Percentiles rank a stretch among this genome's conserved stretches.
These are phyloP conservation scores for Mamestra configurata DNA, from an alignment of 1,140 invertebrate species.

Conservation along the genomic window DNA sequence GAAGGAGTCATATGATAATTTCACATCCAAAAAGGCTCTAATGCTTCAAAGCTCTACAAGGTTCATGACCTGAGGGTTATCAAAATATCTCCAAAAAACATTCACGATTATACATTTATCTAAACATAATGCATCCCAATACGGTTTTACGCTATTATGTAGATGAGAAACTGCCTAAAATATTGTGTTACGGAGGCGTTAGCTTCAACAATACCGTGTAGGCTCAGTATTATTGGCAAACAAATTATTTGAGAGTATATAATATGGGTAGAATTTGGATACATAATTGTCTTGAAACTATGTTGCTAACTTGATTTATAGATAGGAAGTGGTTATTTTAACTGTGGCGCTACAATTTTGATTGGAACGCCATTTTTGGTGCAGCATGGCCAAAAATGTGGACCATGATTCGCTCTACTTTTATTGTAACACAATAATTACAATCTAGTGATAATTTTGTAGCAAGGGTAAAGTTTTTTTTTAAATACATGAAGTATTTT, in stretches of 20 bases:
- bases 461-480: no score
- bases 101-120: not conserved
- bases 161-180: constrained; percentile 23
- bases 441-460: no score
- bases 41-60: no score
- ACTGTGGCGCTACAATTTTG: constrained; percentile 21
- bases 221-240: constrained; percentile 9
- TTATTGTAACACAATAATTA: no score
- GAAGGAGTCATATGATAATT: no score
- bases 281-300: constrained; percentile 21
- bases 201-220: constrained; percentile 4
- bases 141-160: constrained; percentile 4
- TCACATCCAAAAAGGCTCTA: no score
- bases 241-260: not conserved
- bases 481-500: no score
- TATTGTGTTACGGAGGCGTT: constrained; percentile 16
- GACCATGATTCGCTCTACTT: not conserved
- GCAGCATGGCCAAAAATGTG: not conserved
- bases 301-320: constrained; percentile 19
- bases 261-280: not conserved
- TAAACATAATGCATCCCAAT: not conserved
- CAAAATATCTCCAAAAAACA: not conserved
- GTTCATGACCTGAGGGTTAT: not conserved
- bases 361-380: constrained; percentile 19
- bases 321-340: not conserved